Evolutionary conservation across 1,140 invertebrate species (phyloP).

Genomic region (Leptonema lineaticorne): DNA sequence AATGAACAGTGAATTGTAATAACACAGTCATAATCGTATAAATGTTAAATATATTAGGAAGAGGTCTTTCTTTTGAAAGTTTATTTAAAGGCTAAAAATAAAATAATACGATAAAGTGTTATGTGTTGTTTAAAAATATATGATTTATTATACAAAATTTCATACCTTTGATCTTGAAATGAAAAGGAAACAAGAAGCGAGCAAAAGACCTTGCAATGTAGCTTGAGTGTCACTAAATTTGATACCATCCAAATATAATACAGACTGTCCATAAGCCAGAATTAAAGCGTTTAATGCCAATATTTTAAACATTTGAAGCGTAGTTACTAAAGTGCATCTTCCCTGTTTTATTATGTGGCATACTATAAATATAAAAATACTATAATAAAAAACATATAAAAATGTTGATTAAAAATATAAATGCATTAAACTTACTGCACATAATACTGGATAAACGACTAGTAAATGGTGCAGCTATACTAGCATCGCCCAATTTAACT

Average conservation of each 20-base stretch:
- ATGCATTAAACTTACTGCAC: conserved; percentile 67
- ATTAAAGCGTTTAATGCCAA: conserved; percentile 97
- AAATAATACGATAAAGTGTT: conserved; percentile 36
- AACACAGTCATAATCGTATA: conserved; percentile 97
- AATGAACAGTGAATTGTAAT: conserved; percentile 94
- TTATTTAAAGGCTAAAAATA: conserved; percentile 83
- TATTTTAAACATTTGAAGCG: conserved; percentile 99
- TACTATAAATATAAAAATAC: conserved; percentile 66
- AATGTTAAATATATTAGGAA: conserved; percentile 98
- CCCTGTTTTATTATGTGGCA: conserved; percentile 99
- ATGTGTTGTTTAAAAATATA: background rate
- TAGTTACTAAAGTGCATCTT: conserved; percentile 97
- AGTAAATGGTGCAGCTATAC: conserved; percentile 98
- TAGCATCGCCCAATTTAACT: conserved; percentile 96
- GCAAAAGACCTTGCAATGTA: conserved; percentile 89
- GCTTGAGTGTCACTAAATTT: conserved; percentile 98
- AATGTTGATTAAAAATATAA: background rate
- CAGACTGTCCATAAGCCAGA: conserved; percentile 97
- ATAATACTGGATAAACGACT: conserved; percentile 96
- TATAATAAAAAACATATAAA: background rate
- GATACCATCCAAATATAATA: conserved; percentile 96
- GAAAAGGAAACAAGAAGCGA: conserved; percentile 96
- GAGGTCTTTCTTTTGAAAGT: conserved; percentile 89
- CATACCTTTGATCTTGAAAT: conserved; percentile 95
- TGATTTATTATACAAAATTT: background rate